Base-by-base conservation (phyloP, 2,797 vertebrate species). In the Ispidina picta region DNA sequence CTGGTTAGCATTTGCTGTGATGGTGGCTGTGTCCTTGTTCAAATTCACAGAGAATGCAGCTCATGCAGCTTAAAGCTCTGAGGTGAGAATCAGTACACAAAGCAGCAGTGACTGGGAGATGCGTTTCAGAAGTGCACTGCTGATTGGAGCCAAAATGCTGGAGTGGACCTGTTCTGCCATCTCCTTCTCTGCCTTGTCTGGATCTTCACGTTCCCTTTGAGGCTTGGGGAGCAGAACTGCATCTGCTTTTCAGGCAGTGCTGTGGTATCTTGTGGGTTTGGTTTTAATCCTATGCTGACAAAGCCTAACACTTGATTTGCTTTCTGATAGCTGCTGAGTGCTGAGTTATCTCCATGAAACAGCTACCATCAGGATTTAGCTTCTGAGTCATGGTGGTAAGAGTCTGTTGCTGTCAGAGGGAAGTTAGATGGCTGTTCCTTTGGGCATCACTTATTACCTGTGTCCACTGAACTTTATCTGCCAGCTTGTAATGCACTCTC, bases 141-240 rank as follows among this genome's bases (percentile, higher is more conserved):
- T 55, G 21, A 13, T 31, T 20, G 13, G 41, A 69, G 35, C 22
- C 51, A 28, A 56, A 56, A 28, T 22, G 39, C 19, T 54, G 25
- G 3, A 9, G 6, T 46, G 39, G 26, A 3, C 15, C 7, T 7
- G 2, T 62, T 73, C 26, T 4, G 4, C 2, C 1, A 4, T 29
- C 21, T 60, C 11, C 11, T 7, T 13, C 48, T 62, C 65, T 0
- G 0, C 10, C 26, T 55, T 31, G 31, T 23, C 15, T 55, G 29
- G 20, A 22, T 65, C 21, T n/a, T 48, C 21, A 14, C 9, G 3
- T 62, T 65, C 17, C 8, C 22, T 31, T 23, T 13, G 44, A 14
- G 29, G 21, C 74, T 4, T 26, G 39, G 35, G 49, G 39, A 51
- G 28, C 31, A 21, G 49, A 39, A 23, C 49, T 82, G 48, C 25